These are phyloP conservation scores for Steatocranus sp. DNA, from an alignment of 2,797 vertebrate species.

Conservation along the genomic window DNA sequence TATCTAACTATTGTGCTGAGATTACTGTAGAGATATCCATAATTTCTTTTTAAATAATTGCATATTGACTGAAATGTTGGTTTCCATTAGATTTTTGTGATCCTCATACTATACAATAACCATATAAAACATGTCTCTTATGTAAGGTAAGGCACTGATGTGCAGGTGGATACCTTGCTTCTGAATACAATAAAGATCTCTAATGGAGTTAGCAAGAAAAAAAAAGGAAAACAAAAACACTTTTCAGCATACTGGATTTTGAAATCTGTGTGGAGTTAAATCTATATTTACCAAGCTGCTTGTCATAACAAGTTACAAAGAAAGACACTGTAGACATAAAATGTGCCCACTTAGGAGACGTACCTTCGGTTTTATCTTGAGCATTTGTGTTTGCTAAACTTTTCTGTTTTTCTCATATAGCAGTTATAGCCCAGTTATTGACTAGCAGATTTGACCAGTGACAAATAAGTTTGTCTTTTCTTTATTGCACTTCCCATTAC, in stretches of 20 bases:
- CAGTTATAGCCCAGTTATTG: background rate
- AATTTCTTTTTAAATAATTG: background rate
- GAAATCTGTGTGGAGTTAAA: background rate
- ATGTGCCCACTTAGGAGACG: background rate
- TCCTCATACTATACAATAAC: background rate
- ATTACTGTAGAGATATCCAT: background rate
- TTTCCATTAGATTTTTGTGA: background rate
- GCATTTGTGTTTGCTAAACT: background rate
- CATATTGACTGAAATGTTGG: background rate
- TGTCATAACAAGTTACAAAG: background rate
- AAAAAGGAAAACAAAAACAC: rapidly evolving
- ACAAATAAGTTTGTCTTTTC: background rate
- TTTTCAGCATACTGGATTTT: background rate
- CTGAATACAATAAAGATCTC: background rate
- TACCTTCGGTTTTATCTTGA: background rate
- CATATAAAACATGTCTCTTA: background rate
- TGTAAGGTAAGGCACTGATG: background rate
- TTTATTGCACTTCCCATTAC: background rate
- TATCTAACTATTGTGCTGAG: background rate
- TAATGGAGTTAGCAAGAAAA: background rate
- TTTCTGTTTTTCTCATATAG: background rate
- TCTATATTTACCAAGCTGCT: background rate
- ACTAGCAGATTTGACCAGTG: background rate
- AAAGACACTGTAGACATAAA: background rate
- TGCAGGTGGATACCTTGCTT: background rate